Evolutionary conservation across 1,140 invertebrate species (phyloP).

Genomic region (Pseudoatta argentina): DNA sequence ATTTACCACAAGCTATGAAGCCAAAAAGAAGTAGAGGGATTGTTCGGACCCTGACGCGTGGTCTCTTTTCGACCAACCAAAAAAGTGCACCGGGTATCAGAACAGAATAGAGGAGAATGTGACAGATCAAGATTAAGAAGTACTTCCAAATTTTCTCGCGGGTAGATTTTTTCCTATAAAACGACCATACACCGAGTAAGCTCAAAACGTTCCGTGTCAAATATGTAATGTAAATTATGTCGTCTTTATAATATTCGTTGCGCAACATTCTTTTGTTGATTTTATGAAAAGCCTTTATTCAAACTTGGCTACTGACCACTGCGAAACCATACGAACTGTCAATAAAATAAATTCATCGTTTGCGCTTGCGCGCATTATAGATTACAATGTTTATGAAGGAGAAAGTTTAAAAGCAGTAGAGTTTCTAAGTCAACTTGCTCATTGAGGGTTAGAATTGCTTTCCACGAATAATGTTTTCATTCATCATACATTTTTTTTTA

Average conservation of each 20-base stretch:
- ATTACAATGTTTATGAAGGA: neutral
- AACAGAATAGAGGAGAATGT: too few relatives aligned
- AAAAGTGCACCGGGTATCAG: conserved; percentile 25
- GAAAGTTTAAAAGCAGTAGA: neutral
- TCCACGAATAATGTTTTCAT: neutral
- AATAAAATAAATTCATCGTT: neutral
- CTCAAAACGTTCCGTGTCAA: conserved; percentile 10
- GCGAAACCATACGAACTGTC: neutral
- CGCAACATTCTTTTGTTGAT: neutral
- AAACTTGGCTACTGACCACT: conserved; percentile 22
- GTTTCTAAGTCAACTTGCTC: conserved; percentile 18
- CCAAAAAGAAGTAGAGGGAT: conserved; percentile 74
- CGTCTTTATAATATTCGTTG: conserved; percentile 40
- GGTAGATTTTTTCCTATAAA: too few relatives aligned
- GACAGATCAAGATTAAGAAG: too few relatives aligned
- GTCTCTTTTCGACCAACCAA: conserved; percentile 16
- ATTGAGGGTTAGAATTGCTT: neutral
- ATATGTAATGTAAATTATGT: conserved; percentile 34
- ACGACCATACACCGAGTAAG: neutral
- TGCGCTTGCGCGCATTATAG: conserved; percentile 30
- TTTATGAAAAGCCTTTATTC: neutral
- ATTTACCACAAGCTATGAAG: conserved; percentile 74
- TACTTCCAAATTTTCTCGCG: too few relatives aligned
- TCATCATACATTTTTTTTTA: neutral
- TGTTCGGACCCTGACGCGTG: conserved; percentile 47